Base-by-base conservation (phyloP, 2,113 vertebrate genomes). In the Mormyrus iriodes region DNA sequence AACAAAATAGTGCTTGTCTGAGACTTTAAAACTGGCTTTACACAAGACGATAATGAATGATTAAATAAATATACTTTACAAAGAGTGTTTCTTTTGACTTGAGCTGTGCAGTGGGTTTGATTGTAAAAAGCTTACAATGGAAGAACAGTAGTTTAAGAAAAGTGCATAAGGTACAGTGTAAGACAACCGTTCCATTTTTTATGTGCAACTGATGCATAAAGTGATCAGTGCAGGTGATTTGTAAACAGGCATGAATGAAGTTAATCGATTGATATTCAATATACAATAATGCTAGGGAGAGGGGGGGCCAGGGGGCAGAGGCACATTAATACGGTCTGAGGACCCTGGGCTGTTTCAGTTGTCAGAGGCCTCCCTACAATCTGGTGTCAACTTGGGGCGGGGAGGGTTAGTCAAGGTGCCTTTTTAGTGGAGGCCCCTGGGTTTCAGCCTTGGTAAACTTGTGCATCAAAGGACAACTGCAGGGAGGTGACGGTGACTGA, bases 401-500 rank as follows among this genome's bases (percentile, higher is more conserved):
- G 52, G 52, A 17, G n/a, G 10, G 61, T 31, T 69, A 69, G n/a
- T 69, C 12, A 12, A 13, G 61, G 12, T 27, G n/a, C n/a, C 27
- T 69, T 69, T 69, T 31, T 13, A 69, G 61, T n/a, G 4, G 61
- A 31, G 61, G 27, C 61, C 27, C n/a, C 10, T 69, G 61, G n/a
- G 61, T 48, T 48, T 48, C 46, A 48, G 46, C 46, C 5, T 48
- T 4, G 46, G 2, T 69, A 35, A 76, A 76, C 6, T 15, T 1
- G 5, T 79, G 15, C 15, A 39, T 42, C 15, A 19, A 6, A 79
- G 13, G 35, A 2, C 27, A 5, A 13, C 65, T 73, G 65, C n/a
- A 5, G 27, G 17, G 8, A 21, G 12, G 31, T 55, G 49, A 86
- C 17, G n/a, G 12, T 24, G 83, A 93, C 92, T 39, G 10, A 99